phyloP scores from a whole-genome alignment of 2,113 vertebrate species.

The Anguilla rostrata region DNA sequence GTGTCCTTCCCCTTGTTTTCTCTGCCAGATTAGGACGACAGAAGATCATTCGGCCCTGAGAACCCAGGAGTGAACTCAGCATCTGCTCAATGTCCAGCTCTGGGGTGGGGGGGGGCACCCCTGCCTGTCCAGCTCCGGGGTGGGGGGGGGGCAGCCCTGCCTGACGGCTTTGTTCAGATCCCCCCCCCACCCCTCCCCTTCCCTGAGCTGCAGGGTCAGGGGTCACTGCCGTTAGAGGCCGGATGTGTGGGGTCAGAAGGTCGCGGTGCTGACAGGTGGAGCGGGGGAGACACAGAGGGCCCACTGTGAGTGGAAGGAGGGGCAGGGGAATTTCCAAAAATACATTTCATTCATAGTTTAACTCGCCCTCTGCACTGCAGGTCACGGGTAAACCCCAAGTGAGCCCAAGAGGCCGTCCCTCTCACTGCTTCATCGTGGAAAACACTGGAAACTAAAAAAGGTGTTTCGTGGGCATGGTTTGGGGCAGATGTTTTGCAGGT shows the following conservation, averaged over 20 bases:
- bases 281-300: not conserved
- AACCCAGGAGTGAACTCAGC: not conserved
- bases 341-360: too few relatives aligned
- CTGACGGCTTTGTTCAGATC: too few relatives aligned
- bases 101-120: not conserved
- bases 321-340: too few relatives aligned
- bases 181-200: not conserved
- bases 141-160: too few relatives aligned
- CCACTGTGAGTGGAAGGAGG: not conserved
- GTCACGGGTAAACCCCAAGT: too few relatives aligned
- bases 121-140: not conserved
- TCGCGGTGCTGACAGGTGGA: not conserved
- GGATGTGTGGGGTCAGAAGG: not conserved
- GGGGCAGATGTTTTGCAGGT: too few relatives aligned
- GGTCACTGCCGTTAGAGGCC: not conserved
- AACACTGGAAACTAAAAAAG: too few relatives aligned
- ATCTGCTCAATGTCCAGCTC: not conserved
- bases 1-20: not conserved
- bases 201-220: not conserved
- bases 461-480: too few relatives aligned
- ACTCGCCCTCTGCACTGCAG: too few relatives aligned
- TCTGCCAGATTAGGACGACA: not conserved
- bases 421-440: too few relatives aligned
- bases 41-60: not conserved
- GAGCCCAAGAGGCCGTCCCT: too few relatives aligned